phyloP scores from a whole-genome alignment of 2,888 invertebrate species.

The Rhamphomyia laevipes region DNA sequence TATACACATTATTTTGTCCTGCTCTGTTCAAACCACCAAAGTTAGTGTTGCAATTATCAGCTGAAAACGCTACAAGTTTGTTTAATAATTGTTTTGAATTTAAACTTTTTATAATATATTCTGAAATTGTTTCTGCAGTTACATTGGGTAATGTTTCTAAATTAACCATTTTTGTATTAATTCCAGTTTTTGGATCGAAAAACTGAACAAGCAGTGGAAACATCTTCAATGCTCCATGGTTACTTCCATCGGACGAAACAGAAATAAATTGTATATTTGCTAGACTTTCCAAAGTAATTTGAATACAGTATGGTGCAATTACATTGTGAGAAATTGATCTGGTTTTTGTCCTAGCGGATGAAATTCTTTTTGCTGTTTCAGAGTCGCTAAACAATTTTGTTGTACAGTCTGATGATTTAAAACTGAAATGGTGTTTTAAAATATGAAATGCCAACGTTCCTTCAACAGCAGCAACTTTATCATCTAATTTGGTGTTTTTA shows the following conservation, averaged over 20 bases:
- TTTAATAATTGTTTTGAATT: background rate
- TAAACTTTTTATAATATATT: background rate
- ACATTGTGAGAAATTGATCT: background rate
- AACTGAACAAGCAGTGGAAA: background rate
- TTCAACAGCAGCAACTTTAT: background rate
- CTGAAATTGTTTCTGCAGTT: background rate
- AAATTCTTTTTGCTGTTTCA: background rate
- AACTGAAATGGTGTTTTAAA: background rate
- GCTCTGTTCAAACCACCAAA: conserved; percentile 13
- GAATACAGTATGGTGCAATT: background rate
- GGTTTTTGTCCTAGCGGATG: background rate
- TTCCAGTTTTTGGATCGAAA: background rate
- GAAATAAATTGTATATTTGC: background rate
- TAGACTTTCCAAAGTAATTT: background rate
- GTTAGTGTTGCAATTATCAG: conserved; percentile 13
- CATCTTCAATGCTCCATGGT: background rate
- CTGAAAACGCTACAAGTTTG: conserved; percentile 3
- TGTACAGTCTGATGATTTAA: background rate
- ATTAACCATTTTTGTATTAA: background rate
- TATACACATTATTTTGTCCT: conserved; percentile 11
- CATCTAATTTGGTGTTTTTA: background rate
- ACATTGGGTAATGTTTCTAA: background rate
- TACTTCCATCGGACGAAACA: background rate
- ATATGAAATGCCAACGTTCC: background rate
- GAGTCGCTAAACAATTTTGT: background rate